Base-by-base conservation (phyloP, 2,888 invertebrate genomes). In the Temnothorax unifasciatus region DNA sequence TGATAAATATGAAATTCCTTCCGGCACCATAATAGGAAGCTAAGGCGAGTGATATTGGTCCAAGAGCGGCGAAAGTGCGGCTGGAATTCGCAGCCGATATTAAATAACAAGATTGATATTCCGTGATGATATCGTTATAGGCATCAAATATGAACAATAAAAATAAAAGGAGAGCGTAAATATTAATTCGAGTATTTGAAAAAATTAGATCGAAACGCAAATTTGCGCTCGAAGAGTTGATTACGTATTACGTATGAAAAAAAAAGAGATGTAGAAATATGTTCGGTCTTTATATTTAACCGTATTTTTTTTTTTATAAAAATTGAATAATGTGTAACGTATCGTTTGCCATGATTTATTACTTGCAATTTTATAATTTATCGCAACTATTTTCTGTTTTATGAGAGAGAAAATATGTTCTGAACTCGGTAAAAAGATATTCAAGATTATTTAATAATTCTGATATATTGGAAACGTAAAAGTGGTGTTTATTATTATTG, bases 1-100 rank as follows among this genome's bases (percentile, higher is more conserved):
- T 88, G 90, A 91, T 92, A 91, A 91, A 93, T 92, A 91, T 91
- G 88, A 89, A 92, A 90, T 91, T 91, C 85, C 87, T 86, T 50
- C 82, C 81, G 74, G 69, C 81, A 68, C 76, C 64, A 69, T 87
- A 87, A 90, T 87, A 79, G 88, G 63, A 84, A 73, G 38, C 64
- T 59, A 74, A 84, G 63, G 85, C 47, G 71, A 82, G 83, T 84
- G 87, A 86, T 91, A 90, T 91, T 86, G 89, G 86, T 83, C 50
- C 54, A n/a, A 61, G 47, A 75, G 66, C 29, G 71, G 38, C 83
- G 83, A 82, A 84, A 86, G 85, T 87, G 84, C 83, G 71, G 63
- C 57, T 69, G 83, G 82, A 90, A 85, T 90, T 86, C 86, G 82
- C 76, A 85, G 79, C 73, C 25, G 64, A 91, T 91, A 90, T 87